Base-by-base conservation (phyloP, 2,113 vertebrate genomes). In the Callopanchax toddi region DNA sequence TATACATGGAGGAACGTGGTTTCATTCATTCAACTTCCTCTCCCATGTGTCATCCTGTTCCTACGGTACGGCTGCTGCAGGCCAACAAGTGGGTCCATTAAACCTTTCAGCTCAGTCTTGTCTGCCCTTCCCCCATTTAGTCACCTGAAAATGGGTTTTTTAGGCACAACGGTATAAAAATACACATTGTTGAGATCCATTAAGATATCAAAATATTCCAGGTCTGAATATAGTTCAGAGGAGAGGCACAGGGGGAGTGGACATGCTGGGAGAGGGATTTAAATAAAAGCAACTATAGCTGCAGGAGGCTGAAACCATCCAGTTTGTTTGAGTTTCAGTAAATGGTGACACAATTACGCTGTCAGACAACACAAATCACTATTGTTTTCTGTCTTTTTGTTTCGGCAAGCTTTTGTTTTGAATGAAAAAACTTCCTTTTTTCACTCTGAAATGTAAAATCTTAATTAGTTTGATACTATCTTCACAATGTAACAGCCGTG, bases 101-200 rank as follows among this genome's bases (percentile, higher is more conserved):
- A 4, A 36, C 11, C 51, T 25, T 76, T 67, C 16, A 63, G 64
- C 60, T 71, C 57, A 43, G 53, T 66, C 48, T 46, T 22, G 23
- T 60, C 34, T 60, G 46, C 63, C 9, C 51, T 42, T 52, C 36
- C 12, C 45, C 43, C 63, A 60, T 79, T 78, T 39, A 10, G 20
- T 8, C 29, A 44, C 48, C 4, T 17, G 18, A 15, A 36, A 56
- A 73, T 44, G 50, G 55, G 44, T 20, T 66, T 62, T 21, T 52
- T 45, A 65, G 50, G 62, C 45, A 40, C 29, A 52, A 18, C 13
- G 46, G 22, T 66, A 52, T 64, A 71, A 62, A 66, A 46, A 58
- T 40, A 45, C 59, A 55, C 34, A 71, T 77, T 82, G 83, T 79
- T 83, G 80, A 85, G 60, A 86, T 84, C 88, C 88, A 90, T 90